These are phyloP conservation scores for Agrilus cyanescens DNA, from an alignment of 2,888 invertebrate species.

Conservation along the genomic window DNA sequence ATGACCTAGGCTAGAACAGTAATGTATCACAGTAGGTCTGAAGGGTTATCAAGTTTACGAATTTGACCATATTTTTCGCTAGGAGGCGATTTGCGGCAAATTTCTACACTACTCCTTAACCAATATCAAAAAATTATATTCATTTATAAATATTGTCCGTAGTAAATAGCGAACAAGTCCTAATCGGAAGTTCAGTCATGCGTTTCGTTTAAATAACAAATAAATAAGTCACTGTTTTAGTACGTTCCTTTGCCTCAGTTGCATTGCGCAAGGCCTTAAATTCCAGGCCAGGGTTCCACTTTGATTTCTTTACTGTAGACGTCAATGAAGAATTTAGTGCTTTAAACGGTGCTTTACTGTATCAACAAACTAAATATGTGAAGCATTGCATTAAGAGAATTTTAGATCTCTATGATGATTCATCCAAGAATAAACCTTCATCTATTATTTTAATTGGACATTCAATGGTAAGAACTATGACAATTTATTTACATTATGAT, in stretches of 20 bases:
- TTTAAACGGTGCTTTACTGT: slow-evolving; percentile 71
- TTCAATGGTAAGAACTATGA: slow-evolving; percentile 64
- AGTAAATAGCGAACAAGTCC: not conserved
- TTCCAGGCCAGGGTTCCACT: slow-evolving; percentile 57
- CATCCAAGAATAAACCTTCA: slow-evolving; percentile 30
- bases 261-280: slow-evolving; percentile 73
- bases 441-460: slow-evolving; percentile 81
- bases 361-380: slow-evolving; percentile 64
- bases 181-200: too few relatives aligned
- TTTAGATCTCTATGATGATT: slow-evolving; percentile 52
- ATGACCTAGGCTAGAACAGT: too few relatives aligned
- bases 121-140: too few relatives aligned
- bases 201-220: too few relatives aligned
- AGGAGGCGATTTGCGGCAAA: too few relatives aligned
- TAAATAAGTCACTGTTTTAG: slow-evolving; percentile 33
- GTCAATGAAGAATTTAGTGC: slow-evolving; percentile 84
- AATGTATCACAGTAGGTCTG: too few relatives aligned
- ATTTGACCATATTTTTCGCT: too few relatives aligned
- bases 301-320: slow-evolving; percentile 88
- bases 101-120: too few relatives aligned
- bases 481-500: too few relatives aligned
- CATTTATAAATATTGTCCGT: too few relatives aligned
- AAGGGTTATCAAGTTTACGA: too few relatives aligned
- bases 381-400: slow-evolving; percentile 59
- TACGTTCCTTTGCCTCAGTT: slow-evolving; percentile 84